These are phyloP conservation scores for Sweltsa coloradensis DNA, from an alignment of 1,140 invertebrate genomes.

Conservation along the genomic window DNA sequence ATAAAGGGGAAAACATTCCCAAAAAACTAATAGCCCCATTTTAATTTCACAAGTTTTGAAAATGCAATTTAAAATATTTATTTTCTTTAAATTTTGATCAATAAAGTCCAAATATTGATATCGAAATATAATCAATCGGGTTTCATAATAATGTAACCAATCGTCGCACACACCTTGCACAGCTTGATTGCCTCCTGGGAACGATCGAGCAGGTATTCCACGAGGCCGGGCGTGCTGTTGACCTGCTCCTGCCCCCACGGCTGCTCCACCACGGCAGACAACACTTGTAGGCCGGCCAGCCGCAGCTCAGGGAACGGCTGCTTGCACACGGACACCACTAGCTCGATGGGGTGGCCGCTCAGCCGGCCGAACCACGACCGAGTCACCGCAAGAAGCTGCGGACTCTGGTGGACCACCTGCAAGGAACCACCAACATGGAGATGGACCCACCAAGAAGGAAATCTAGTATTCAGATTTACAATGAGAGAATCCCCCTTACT, in stretches of 20 bases:
- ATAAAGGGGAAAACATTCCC: no score
- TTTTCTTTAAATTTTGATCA: no score
- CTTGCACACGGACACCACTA: conserved; percentile 38
- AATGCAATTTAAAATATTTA: no score
- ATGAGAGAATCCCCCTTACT: no score
- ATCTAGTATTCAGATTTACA: no score
- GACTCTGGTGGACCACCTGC: conserved; percentile 26
- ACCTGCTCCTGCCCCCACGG: conserved; percentile 51
- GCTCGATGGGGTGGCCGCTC: conserved; percentile 35
- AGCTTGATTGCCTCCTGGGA: conserved; percentile 52
- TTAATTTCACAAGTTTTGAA: no score
- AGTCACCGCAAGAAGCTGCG: conserved; percentile 34
- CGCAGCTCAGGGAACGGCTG: conserved; percentile 51
- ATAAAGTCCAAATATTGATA: no score
- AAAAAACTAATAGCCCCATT: no score
- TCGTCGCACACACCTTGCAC: no score
- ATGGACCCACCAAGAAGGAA: no score
- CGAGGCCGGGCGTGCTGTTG: conserved; percentile 42
- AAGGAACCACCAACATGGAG: not conserved
- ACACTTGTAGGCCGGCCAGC: conserved; percentile 35
- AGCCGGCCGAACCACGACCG: conserved; percentile 45
- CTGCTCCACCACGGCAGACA: conserved; percentile 36
- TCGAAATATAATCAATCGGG: no score
- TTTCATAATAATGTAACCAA: no score
- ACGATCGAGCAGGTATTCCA: conserved; percentile 64